Evolutionary conservation across 2,888 invertebrate genomes (phyloP).

Genomic region (Prostheceraeus crozeri): DNA sequence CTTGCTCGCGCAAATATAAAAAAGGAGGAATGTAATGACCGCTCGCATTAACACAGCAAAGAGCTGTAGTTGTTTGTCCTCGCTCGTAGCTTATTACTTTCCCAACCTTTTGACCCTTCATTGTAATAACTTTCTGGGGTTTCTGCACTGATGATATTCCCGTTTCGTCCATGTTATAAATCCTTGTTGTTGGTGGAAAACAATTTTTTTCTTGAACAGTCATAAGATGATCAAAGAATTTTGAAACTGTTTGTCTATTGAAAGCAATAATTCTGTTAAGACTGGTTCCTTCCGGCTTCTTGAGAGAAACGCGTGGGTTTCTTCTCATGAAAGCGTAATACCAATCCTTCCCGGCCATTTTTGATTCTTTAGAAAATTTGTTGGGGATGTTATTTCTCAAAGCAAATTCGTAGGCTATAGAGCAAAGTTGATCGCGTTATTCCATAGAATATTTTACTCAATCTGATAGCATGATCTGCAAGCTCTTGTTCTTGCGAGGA

Average conservation of each 20-base stretch:
- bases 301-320: conserved; percentile 20
- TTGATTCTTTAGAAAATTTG: conserved; percentile 10
- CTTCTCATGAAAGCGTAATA: conserved; percentile 18
- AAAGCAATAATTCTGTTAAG: conserved; percentile 32
- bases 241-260: conserved; percentile 3
- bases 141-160: conserved; percentile 25
- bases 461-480: too few relatives aligned
- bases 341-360: conserved; percentile 29
- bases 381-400: too few relatives aligned
- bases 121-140: conserved; percentile 27
- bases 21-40: conserved; percentile 40
- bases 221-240: conserved; percentile 33
- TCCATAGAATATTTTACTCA: too few relatives aligned
- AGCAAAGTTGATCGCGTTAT: too few relatives aligned
- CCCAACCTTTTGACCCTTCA: conserved; percentile 33
- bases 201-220: conserved; percentile 17
- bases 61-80: conserved; percentile 36
- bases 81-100: conserved; percentile 33
- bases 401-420: too few relatives aligned
- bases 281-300: conserved; percentile 31
- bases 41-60: conserved; percentile 35
- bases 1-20: conserved; percentile 39
- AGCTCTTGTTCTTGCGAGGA: too few relatives aligned
- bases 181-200: conserved; percentile 17
- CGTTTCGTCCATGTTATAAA: conserved; percentile 36